phyloP scores from a whole-genome alignment of 2,797 vertebrate genomes.

The Melopsittacus undulatus region DNA sequence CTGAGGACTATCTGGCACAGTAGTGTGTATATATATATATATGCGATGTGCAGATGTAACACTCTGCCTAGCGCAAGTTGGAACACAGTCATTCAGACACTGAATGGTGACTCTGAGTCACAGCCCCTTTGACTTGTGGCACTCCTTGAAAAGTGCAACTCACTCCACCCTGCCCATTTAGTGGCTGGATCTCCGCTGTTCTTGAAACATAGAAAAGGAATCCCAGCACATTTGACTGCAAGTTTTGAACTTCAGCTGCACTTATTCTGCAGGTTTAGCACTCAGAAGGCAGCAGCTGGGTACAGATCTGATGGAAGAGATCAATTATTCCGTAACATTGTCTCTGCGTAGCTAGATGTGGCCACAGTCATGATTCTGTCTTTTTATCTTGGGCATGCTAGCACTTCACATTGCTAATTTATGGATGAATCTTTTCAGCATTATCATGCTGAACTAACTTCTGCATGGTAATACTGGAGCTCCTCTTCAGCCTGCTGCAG shows the following conservation, averaged over 20 bases:
- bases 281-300: neutral
- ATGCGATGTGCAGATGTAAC: rapidly evolving
- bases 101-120: neutral
- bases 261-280: neutral
- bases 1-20: neutral
- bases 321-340: rapidly evolving
- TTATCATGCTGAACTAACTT: neutral
- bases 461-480: neutral
- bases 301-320: neutral
- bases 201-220: neutral
- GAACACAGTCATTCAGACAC: neutral
- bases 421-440: neutral
- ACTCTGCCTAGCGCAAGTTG: neutral
- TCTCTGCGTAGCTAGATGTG: neutral
- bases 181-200: neutral
- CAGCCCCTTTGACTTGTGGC: neutral
- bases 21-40: rapidly evolving
- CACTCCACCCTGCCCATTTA: neutral
- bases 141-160: neutral
- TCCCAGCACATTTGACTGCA: neutral
- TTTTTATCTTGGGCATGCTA: neutral
- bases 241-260: neutral
- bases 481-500: neutral
- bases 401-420: neutral
- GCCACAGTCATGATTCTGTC: neutral